Conservation (phyloP, 2,797 vertebrate species). For the Austrolebias charrua region DNA sequence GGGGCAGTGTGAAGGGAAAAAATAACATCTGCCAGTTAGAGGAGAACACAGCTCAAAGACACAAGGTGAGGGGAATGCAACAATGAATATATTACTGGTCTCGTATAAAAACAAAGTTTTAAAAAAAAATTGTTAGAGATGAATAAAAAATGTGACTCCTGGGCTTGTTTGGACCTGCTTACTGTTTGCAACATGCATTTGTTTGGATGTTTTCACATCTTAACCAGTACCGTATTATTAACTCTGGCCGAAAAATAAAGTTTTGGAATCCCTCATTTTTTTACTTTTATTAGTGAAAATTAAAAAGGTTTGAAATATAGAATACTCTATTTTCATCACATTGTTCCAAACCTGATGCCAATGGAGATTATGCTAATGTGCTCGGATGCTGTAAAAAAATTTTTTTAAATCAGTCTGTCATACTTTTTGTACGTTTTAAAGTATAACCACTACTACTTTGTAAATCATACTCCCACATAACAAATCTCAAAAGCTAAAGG, state of each 20-base stretch:
- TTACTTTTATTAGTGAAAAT: background rate
- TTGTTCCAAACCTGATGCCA: constrained; percentile 30
- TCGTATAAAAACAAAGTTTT: background rate
- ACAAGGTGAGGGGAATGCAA: constrained; percentile 40
- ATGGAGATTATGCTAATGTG: constrained; percentile 35
- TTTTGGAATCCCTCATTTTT: background rate
- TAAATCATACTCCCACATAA: constrained; percentile 60
- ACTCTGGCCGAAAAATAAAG: constrained; percentile 11
- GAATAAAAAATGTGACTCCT: too few species aligned
- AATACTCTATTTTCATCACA: constrained; percentile 7
- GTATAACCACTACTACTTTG: constrained; percentile 47
- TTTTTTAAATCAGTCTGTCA: constrained; percentile 42
- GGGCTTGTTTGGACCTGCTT: too few species aligned
- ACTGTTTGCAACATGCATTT: background rate
- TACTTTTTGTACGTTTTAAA: constrained; percentile 55
- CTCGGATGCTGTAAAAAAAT: constrained; percentile 34
- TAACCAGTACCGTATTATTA: constrained; percentile 2
- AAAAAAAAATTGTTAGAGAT: background rate
- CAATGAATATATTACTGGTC: constrained; percentile 5
- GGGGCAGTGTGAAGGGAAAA: constrained; percentile 19
- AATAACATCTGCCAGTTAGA: constrained; percentile 82
- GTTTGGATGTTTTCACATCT: background rate
- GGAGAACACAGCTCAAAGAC: constrained; percentile 58
- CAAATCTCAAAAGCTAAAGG: constrained; percentile 58
- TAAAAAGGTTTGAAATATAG: background rate